phyloP scores from a whole-genome alignment of 2,888 invertebrate genomes.

The Drosophila monieri region DNA sequence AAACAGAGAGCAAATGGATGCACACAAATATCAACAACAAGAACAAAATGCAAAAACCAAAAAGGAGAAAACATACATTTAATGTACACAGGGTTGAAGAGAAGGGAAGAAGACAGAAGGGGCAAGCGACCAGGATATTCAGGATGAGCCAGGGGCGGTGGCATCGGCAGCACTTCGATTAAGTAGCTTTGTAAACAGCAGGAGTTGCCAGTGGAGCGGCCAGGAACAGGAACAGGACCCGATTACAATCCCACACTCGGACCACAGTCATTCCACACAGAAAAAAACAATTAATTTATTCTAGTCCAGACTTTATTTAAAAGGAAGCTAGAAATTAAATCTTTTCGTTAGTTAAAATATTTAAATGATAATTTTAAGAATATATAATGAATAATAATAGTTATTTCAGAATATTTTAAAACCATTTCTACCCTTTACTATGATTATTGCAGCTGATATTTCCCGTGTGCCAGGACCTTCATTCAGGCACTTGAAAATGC shows the following conservation, averaged over 20 bases:
- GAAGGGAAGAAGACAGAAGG: neutral
- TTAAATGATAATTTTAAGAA: neutral
- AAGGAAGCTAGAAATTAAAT: neutral
- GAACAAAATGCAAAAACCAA: slow-evolving; percentile 15
- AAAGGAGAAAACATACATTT: slow-evolving; percentile 54
- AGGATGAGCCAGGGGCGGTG: slow-evolving; percentile 43
- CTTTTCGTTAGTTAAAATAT: neutral
- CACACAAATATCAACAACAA: slow-evolving; percentile 28
- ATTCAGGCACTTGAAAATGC: slow-evolving; percentile 69
- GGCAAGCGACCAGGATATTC: slow-evolving; percentile 26
- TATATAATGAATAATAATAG: neutral
- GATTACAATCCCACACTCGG: slow-evolving; percentile 23
- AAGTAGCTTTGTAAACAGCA: slow-evolving; percentile 75
- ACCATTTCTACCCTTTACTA: neutral
- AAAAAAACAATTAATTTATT: neutral
- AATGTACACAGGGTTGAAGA: slow-evolving; percentile 38
- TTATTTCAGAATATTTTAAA: neutral
- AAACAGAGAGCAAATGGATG: slow-evolving; percentile 53
- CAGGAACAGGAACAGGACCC: slow-evolving; percentile 26
- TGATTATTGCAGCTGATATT: neutral
- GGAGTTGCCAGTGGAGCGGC: slow-evolving; percentile 35
- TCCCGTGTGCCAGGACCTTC: slow-evolving; percentile 19
- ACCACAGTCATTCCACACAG: neutral
- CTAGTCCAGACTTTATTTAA: neutral
- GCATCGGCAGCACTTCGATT: slow-evolving; percentile 72